Base-by-base conservation (phyloP, 2,113 vertebrate species). In the Amphilophus citrinellus region DNA sequence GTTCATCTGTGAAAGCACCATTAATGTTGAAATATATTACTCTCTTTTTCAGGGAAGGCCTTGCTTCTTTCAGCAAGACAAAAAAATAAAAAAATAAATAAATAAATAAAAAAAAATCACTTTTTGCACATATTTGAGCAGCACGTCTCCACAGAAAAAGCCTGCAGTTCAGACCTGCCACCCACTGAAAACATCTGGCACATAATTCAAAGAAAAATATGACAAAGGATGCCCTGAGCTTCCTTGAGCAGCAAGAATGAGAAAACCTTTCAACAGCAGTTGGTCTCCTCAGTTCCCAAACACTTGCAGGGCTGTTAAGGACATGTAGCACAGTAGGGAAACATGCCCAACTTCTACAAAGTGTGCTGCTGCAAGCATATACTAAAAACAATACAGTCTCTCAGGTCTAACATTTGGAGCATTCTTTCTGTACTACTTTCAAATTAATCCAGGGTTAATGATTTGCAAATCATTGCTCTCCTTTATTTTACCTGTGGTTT, bases 161-260 rank as follows among this genome's bases (percentile, higher is more conserved):
- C 15, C 24, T 71, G 24, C 24, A 32, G 3, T 7, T 44, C 0
- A 0, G 27, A 50, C 15, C 65, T 71, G 65, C 24, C 42, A 50
- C 24, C 42, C 65, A 71, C 42, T 71, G 24, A 71, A 53, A 71
- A 71, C 42, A 71, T 71, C 15, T 71, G 65, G 65, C 65, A 71
- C 65, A 30, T 11, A 15, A 71, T 71, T 50, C 50, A 71, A 50
- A 71, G 42, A 30, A 68, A 68, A 30, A 30, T 18, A 30, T 50
- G 65, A 71, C 42, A 50, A 71, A 71, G 42, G 0, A 0, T 20
- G 22, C 42, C 22, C 42, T 7, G 24, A 71, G 10, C 24, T 50
- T 35, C 32, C 8, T 50, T 71, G 42, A 50, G 65, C 65, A 30
- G 42, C 24, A 71, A 71, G 15, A 71, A 17, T 47, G 24, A 4